These are phyloP conservation scores for Oscheius myriophilus DNA, from an alignment of 2,888 invertebrate species.

Conservation along the genomic window DNA sequence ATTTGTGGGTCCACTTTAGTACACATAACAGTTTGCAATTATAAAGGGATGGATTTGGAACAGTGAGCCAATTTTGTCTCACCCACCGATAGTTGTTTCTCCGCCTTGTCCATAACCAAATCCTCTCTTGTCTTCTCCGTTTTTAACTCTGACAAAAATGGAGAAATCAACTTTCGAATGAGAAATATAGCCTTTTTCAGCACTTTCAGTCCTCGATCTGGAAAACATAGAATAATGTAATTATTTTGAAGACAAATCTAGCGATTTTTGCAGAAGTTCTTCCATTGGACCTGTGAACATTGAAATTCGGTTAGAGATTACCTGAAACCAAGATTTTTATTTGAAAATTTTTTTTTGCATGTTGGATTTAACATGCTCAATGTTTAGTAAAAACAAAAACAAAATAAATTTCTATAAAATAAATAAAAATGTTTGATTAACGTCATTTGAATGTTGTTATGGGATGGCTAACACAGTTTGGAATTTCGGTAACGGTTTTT, in stretches of 20 bases:
- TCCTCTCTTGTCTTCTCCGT: slow-evolving; percentile 35
- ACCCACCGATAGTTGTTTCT: slow-evolving; percentile 21
- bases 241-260: slow-evolving; percentile 45
- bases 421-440: too few relatives aligned
- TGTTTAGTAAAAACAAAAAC: too few relatives aligned
- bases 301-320: slow-evolving; percentile 56
- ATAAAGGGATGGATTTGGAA: too few relatives aligned
- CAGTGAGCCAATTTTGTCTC: too few relatives aligned
- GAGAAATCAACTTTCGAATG: slow-evolving; percentile 41
- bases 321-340: slow-evolving; percentile 27
- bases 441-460: too few relatives aligned
- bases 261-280: slow-evolving; percentile 54
- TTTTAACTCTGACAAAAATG: slow-evolving; percentile 40
- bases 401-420: too few relatives aligned
- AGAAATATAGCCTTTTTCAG: slow-evolving; percentile 37
- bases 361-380: background rate
- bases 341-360: too few relatives aligned
- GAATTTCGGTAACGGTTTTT: too few relatives aligned
- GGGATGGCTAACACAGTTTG: too few relatives aligned
- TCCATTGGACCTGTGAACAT: slow-evolving; percentile 63
- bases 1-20: too few relatives aligned
- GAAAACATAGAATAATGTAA: slow-evolving; percentile 10
- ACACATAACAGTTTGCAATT: too few relatives aligned
- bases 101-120: slow-evolving; percentile 14
- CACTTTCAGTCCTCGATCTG: slow-evolving; percentile 41